phyloP scores from a whole-genome alignment of 2,797 vertebrate genomes.

The Odontamblyopus lacepedii region DNA sequence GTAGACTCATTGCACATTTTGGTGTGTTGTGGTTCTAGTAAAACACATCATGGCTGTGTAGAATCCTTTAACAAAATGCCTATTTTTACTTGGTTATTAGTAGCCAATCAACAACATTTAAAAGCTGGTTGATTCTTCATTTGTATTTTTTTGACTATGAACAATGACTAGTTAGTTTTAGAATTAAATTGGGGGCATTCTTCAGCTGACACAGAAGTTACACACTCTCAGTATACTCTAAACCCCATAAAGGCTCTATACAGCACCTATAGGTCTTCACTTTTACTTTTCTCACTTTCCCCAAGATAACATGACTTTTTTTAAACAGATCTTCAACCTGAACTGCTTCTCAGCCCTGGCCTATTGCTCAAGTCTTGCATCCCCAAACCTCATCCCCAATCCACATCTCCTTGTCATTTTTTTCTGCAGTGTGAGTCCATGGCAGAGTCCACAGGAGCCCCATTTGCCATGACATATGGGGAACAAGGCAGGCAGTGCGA shows the following conservation, averaged over 20 bases:
- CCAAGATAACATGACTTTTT: conserved; percentile 20
- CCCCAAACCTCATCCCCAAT: conserved; percentile 42
- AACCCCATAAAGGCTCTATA: background rate
- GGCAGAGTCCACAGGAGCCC: conserved; percentile 72
- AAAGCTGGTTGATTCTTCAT: no score
- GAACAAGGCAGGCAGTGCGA: conserved; percentile 68
- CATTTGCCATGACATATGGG: conserved; percentile 73
- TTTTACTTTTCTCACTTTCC: conserved; percentile 27
- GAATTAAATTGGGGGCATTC: background rate
- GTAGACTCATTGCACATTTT: no score
- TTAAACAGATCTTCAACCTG: conserved; percentile 33
- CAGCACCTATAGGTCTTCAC: background rate
- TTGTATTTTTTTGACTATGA: no score
- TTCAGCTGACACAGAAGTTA: background rate
- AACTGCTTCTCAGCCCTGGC: conserved; percentile 18
- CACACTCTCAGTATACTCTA: background rate
- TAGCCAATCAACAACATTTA: no score
- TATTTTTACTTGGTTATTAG: no score
- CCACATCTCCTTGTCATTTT: conserved; percentile 51
- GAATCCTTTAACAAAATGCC: no score
- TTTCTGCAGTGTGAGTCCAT: conserved; percentile 44
- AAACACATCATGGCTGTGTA: no score
- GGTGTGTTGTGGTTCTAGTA: no score
- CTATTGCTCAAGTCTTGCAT: conserved; percentile 35
- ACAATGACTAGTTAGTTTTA: background rate